Evolutionary conservation across 92 coral and sea anemone genomes (phyloP), one percentile per base, ranked within the genome.

Genomic region (Zoanthus sociatus): DNA sequence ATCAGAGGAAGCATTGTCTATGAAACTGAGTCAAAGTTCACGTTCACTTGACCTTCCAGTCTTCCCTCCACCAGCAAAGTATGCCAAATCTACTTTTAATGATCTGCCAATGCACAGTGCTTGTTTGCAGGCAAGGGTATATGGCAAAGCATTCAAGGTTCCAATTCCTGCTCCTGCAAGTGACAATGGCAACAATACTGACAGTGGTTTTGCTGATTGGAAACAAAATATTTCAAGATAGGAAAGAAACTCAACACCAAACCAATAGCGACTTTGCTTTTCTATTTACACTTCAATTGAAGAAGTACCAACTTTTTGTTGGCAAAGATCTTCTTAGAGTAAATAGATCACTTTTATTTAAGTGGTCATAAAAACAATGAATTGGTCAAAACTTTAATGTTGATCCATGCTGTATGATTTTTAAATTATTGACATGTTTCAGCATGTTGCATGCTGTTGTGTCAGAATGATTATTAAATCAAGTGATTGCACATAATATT

Each of bases 151-250:
- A 12, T 81, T 63, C 61, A 81, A 81, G 64, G 21, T 81, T 44
- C 85, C 85, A 11, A 67, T 81, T 21, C 85, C 85, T 81, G 74
- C 46, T 18, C 58, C 63, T 6, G 86, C 71, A 64, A 82, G 82
- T 55, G 86, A 87, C 71, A 87, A 6, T 2, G 69, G n/a, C 26
- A 87, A 1, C 3, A 31, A 63, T 7, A 63, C 82, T 12, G 98
- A 94, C 77, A 93, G 98, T 87, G 98, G 98, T 1, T 94, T 90
- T 88, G 92, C 92, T 8, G 95, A 93, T 6, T 94, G 98, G 98
- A 90, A 91, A 83, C 92, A 64, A 69, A 90, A 90, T 26, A 75
- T 76, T 51, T 89, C 86, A 47, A 82, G 86, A 79, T 84, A 90
- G 95, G 95, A 89, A 68, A 89, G 70, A 55, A 66, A 91, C 11